Evolutionary conservation across 2,888 invertebrate genomes (phyloP).

Genomic region (Plagiodera versicolora): DNA sequence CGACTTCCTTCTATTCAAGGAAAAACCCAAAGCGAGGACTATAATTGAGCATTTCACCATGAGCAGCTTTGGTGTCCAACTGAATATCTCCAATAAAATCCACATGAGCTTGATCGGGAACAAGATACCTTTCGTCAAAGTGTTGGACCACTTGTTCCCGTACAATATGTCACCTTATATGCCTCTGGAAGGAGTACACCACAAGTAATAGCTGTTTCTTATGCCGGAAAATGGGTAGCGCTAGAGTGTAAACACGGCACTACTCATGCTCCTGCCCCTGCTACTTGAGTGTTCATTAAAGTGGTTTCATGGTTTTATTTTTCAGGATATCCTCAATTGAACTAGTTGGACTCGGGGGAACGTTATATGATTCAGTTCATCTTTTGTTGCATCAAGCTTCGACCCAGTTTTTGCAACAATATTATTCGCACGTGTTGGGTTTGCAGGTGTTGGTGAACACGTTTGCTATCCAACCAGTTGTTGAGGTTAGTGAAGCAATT

Average conservation of each 20-base stretch:
- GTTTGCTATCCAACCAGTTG: constrained; percentile 57
- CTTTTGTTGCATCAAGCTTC: constrained; percentile 66
- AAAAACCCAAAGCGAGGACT: constrained; percentile 13
- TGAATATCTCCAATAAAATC: constrained; percentile 48
- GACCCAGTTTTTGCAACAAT: constrained; percentile 76
- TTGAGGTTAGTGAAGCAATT: constrained; percentile 47
- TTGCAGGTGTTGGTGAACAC: constrained; percentile 81
- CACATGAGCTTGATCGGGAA: constrained; percentile 51
- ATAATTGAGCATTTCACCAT: constrained; percentile 37
- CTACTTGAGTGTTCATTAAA: too few relatives aligned
- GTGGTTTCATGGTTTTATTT: constrained; percentile 10
- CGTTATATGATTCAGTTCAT: constrained; percentile 46
- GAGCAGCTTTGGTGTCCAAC: constrained; percentile 45
- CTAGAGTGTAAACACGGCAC: too few relatives aligned
- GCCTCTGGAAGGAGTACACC: constrained; percentile 52
- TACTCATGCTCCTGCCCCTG: too few relatives aligned
- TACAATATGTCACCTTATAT: constrained; percentile 52
- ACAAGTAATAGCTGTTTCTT: constrained; percentile 47
- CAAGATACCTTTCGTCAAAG: constrained; percentile 48
- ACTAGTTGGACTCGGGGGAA: constrained; percentile 60
- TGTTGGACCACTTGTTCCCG: constrained; percentile 50
- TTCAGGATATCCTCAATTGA: constrained; percentile 71
- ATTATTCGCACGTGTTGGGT: constrained; percentile 76
- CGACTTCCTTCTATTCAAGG: constrained; percentile 11
- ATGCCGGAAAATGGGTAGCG: too few relatives aligned